Percentiles rank a stretch among this genome's conserved stretches.
These are phyloP conservation scores for Orthonychiurus folsomi DNA, from an alignment of 2,888 invertebrate species.

Conservation along the genomic window DNA sequence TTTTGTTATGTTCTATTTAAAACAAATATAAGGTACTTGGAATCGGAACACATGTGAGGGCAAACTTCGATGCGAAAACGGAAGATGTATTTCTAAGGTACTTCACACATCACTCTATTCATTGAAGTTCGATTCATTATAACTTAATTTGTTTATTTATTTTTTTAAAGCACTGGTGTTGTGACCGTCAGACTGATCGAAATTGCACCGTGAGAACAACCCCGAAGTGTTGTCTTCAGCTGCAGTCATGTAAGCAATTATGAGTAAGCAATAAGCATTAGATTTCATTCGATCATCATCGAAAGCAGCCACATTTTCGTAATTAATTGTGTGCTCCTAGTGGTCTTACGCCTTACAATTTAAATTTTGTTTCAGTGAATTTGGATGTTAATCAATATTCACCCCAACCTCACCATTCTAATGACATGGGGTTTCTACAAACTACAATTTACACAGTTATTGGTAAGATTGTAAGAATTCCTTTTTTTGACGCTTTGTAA, in stretches of 20 bases:
- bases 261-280: too few species aligned
- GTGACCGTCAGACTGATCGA: constrained; percentile 44
- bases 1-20: too few species aligned
- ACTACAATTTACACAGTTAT: constrained; percentile 47
- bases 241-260: constrained; percentile 27
- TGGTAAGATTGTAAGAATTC: constrained; percentile 39
- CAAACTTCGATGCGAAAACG: constrained; percentile 44
- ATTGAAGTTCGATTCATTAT: background rate
- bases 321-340: too few species aligned
- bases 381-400: constrained; percentile 29
- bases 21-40: too few species aligned
- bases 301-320: too few species aligned
- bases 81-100: constrained; percentile 49
- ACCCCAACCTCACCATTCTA: constrained; percentile 41
- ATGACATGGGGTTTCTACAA: constrained; percentile 45
- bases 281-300: background rate
- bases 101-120: constrained; percentile 38
- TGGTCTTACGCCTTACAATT: background rate
- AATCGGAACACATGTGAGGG: constrained; percentile 41
- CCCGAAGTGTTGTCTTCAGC: constrained; percentile 46
- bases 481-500: constrained; percentile 4
- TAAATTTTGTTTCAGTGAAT: constrained; percentile 18
- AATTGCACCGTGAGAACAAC: constrained; percentile 47
- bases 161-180: constrained; percentile 42
- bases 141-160: background rate